These are phyloP conservation scores for Albula goreensis DNA, from an alignment of 2,113 vertebrate genomes.

Conservation along the genomic window DNA sequence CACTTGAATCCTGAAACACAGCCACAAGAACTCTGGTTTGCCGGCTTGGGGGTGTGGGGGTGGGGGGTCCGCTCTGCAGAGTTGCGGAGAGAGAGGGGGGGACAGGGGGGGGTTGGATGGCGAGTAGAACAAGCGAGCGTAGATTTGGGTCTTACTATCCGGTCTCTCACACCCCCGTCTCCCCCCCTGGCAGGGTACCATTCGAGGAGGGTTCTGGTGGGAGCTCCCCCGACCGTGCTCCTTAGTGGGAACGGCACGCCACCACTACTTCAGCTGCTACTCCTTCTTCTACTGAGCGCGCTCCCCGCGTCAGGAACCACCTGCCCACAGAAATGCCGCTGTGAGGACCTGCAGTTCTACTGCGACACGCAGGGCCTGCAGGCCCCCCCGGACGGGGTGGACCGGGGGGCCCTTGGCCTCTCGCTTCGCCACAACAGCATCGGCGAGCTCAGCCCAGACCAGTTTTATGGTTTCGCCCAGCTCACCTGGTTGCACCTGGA, in stretches of 20 bases:
- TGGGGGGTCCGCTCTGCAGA: not conserved
- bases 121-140: slow-evolving; percentile 10
- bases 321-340: slow-evolving; percentile 99
- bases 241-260: slow-evolving; percentile 90
- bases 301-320: slow-evolving; percentile 94
- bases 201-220: slow-evolving; percentile 99
- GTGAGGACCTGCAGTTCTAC: slow-evolving; percentile 99
- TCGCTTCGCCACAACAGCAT: slow-evolving; percentile 98
- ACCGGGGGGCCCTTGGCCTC: slow-evolving; percentile 94
- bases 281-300: slow-evolving; percentile 80
- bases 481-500: slow-evolving; percentile 98
- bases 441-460: slow-evolving; percentile 91
- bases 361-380: slow-evolving; percentile 98
- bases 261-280: too few relatives aligned
- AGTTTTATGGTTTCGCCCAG: slow-evolving; percentile 97
- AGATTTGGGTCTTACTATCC: slow-evolving; percentile 64
- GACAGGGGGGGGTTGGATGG: not conserved
- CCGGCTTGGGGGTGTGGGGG: not conserved
- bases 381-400: slow-evolving; percentile 94
- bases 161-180: slow-evolving; percentile 85
- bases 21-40: not conserved
- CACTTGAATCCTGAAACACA: not conserved
- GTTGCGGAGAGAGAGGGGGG: not conserved
- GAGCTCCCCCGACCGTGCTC: slow-evolving; percentile 95
- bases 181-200: slow-evolving; percentile 97